Evolutionary conservation across 2,888 invertebrate genomes (phyloP), one percentile per base, ranked within the genome.

Genomic region (Frankliniella fusca): DNA sequence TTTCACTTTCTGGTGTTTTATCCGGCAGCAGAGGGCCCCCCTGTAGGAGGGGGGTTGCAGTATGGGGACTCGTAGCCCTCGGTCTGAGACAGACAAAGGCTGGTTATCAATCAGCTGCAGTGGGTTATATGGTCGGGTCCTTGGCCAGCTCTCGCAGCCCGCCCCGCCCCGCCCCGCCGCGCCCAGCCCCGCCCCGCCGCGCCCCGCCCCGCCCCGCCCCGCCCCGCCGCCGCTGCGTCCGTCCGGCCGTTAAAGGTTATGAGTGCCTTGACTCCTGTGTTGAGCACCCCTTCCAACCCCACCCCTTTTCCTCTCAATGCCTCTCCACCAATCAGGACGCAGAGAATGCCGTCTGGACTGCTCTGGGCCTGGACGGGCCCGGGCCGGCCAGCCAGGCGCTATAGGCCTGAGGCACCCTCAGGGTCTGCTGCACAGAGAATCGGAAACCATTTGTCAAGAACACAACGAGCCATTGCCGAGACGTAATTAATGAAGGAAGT

Each of bases 161-260:
- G 54, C 20, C 54, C 54, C 54, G 20, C 18, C 54, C 10, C 18
- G 20, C 20, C 54, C 15, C 15, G 7, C 54, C 54, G 5, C 10
- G 54, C 54, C 38, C 38, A 2, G 54, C 20, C 54, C 54, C 54
- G 20, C 18, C 54, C 10, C 18, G 20, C 20, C 15, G 15, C 18
- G 54, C 54, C 54, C 1, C 15, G 18, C 15, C 54, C 1, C 54
- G 15, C 54, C 54, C 54, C 54, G 54, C 15, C 54, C 15, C 23
- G 27, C 11, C 70, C 0, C 70, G 23, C 23, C 70, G 10, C 70
- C 12, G 27, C 27, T 9, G 10, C 38, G 38, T 38, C 38, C 38
- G 38, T 38, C 70, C 70, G 27, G 23, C 70, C 70, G 70, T 76
- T 76, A 76, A 76, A 76, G 70, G 70, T 76, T 76, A 76, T 76